Evolutionary conservation across 2,888 invertebrate genomes (phyloP), one percentile per base, ranked within the genome.

Genomic region (Thymelicus lineola): DNA sequence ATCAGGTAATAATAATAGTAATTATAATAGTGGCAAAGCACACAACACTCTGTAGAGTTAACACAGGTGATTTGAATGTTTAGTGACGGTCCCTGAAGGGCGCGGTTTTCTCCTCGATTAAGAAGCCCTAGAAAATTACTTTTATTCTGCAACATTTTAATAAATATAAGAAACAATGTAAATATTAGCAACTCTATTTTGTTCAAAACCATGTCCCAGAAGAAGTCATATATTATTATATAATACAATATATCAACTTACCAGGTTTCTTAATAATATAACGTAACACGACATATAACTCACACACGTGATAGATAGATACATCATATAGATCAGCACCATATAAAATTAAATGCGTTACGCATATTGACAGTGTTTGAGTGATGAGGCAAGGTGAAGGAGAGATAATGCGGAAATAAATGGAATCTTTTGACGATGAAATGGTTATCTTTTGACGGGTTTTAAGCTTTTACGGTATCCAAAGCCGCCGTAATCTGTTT

Each of bases 371-470:
- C 50, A 20, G 53, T 53, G 12, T 53, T 48, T 53, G 9, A 17
- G 50, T 50, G 36, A 20, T 20, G 17, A 60, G 72, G 70, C 81
- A 82, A 88, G 86, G 85, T 79, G 83, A 88, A 86, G 86, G 84
- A 82, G 83, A 85, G 77, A 77, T 79, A 81, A 81, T 77, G 81
- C 87, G 87, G 86, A 90, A 87, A 87, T 86, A 86, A 77, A 82
- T 78, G 72, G 74, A 84, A 83, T n/a, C n/a, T n/a, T n/a, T n/a
- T n/a, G n/a, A n/a, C n/a, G n/a, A n/a, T n/a, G n/a, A n/a, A n/a
- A n/a, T n/a, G n/a, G 82, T 86, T 66, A 71, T 74, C 81, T 76
- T 74, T 87, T 81, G 79, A 76, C 73, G 58, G 91, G 90, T 81
- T 91, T 92, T 91, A 70, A 84, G 82, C 87, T 86, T 89, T 87